Conservation (phyloP, 1,140 invertebrate species). For the Drosophila kanapiae region DNA sequence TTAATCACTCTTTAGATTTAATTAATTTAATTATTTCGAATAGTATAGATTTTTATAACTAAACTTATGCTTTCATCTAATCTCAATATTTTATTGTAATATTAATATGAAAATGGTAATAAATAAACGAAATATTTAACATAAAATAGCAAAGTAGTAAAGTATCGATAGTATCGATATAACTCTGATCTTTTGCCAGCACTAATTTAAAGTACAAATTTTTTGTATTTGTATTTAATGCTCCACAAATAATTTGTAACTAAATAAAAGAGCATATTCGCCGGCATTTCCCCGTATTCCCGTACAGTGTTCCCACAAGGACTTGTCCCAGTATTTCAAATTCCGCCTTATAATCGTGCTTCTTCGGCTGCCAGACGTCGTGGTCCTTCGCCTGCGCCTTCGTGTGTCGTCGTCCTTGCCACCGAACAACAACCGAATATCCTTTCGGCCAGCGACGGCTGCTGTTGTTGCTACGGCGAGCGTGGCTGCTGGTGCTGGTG, state of each 20-base stretch:
- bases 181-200: too few species aligned
- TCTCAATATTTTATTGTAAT: too few species aligned
- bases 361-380: conserved; percentile 7
- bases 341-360: neutral
- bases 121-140: too few species aligned
- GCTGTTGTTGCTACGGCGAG: conserved; percentile 15
- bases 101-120: too few species aligned
- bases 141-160: too few species aligned
- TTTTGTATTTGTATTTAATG: neutral
- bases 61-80: too few species aligned
- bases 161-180: too few species aligned
- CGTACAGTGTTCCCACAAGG: neutral
- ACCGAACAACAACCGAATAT: conserved; percentile 15
- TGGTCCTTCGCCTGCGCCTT: neutral
- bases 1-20: too few species aligned
- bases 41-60: too few species aligned
- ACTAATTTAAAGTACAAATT: too few species aligned
- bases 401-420: conserved; percentile 8
- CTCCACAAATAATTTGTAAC: too few species aligned
- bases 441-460: conserved; percentile 12
- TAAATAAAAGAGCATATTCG: neutral
- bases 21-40: too few species aligned
- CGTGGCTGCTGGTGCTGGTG: conserved; percentile 5
- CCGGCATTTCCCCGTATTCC: neutral
- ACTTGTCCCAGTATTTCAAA: neutral